A percentile compares a stretch with the other conserved stretches of the same genome.
Evolutionary conservation across 2,888 invertebrate species (phyloP).

Genomic region (Cyclophora punctaria): DNA sequence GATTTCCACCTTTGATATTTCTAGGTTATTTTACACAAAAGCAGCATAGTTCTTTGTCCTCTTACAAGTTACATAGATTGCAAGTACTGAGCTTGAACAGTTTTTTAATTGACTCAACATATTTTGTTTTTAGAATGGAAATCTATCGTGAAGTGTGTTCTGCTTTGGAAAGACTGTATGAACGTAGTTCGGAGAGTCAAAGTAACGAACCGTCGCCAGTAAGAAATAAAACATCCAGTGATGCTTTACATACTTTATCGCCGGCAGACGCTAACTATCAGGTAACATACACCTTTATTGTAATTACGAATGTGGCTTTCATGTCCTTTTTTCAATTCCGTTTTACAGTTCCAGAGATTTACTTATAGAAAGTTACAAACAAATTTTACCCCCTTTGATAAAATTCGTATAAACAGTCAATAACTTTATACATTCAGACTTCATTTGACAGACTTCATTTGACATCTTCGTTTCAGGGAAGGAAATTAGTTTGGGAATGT

Average conservation of each 20-base stretch:
- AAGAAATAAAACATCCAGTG: slow-evolving; percentile 30
- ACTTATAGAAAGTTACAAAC: neutral
- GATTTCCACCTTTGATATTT: too few relatives aligned
- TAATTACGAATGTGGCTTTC: neutral
- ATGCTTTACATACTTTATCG: slow-evolving; percentile 47
- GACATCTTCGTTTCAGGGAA: slow-evolving; percentile 34
- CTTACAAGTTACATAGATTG: too few relatives aligned
- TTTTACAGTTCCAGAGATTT: neutral
- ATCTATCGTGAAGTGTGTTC: slow-evolving; percentile 91
- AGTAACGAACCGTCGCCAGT: slow-evolving; percentile 51
- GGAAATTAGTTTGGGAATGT: slow-evolving; percentile 78
- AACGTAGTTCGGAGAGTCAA: slow-evolving; percentile 70
- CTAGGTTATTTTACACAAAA: too few relatives aligned
- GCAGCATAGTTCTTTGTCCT: too few relatives aligned
- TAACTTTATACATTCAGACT: too few relatives aligned
- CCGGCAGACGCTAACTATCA: slow-evolving; percentile 67
- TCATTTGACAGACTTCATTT: too few relatives aligned
- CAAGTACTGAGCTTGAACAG: too few relatives aligned
- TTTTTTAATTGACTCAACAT: neutral
- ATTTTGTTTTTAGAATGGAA: slow-evolving; percentile 79
- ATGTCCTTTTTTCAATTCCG: neutral
- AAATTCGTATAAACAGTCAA: too few relatives aligned
- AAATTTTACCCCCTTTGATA: too few relatives aligned
- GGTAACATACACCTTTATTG: slow-evolving; percentile 21
- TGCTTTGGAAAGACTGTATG: slow-evolving; percentile 82